Base-by-base conservation (phyloP, 2,888 invertebrate genomes). In the Dicyrtoma fusca region DNA sequence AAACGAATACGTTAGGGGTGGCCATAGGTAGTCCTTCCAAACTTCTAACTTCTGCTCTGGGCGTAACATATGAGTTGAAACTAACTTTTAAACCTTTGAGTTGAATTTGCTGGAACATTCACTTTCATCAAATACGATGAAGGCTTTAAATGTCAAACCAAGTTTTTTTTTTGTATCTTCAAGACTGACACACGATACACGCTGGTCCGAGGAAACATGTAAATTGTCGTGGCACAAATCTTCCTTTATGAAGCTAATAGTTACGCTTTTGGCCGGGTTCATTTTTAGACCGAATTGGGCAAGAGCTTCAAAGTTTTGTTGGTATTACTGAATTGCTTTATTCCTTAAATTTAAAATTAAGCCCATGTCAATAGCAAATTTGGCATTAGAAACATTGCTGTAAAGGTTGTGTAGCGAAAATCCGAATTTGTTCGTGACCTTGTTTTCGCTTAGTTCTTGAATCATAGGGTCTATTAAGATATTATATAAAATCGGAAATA, bases 21-120 rank as follows among this genome's bases (percentile, higher is more conserved):
- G 63, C 63, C 63, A 63, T 5, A 63, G 19, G 23, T 19, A 63
- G 19, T 44, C 6, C 19, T 63, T 63, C n/a, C n/a, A n/a, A n/a
- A n/a, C n/a, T n/a, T n/a, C n/a, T n/a, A n/a, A n/a, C n/a, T n/a
- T n/a, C n/a, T n/a, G n/a, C n/a, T n/a, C n/a, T n/a, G n/a, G n/a
- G n/a, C n/a, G n/a, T n/a, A n/a, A n/a, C n/a, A n/a, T n/a, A n/a
- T n/a, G n/a, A n/a, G n/a, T n/a, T n/a, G n/a, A n/a, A n/a, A n/a
- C n/a, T n/a, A n/a, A n/a, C n/a, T n/a, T n/a, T n/a, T n/a, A n/a
- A n/a, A n/a, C n/a, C n/a, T n/a, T n/a, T n/a, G n/a, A n/a, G n/a
- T 0, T 19, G 4, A 59, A 42, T 5, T 59, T 59, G 1, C n/a
- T 26, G 0, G 42, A 8, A 8, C 26, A 34, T 59, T n/a, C 26